Percentiles rank a stretch among this genome's conserved stretches.
These are phyloP conservation scores for Takifugu rubripes DNA, from an alignment of 2,797 vertebrate species.

Conservation along the genomic window DNA sequence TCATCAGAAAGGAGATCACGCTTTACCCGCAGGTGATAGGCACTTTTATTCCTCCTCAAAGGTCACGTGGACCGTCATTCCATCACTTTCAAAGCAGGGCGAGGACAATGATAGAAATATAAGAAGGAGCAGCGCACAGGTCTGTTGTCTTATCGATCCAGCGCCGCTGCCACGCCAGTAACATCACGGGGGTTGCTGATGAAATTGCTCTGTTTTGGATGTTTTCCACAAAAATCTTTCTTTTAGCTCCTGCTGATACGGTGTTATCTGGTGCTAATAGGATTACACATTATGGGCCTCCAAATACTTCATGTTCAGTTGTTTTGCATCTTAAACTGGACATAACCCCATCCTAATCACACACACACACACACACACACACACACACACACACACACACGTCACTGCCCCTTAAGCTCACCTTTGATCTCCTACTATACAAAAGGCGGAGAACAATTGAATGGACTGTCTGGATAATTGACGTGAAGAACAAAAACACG, in stretches of 20 bases:
- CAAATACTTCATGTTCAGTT: conserved; percentile 57
- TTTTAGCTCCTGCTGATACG: conserved; percentile 45
- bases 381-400: conserved; percentile 18
- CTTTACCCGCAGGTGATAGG: too few species aligned
- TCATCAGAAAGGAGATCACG: too few species aligned
- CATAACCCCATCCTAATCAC: conserved; percentile 25
- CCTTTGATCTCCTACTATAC: conserved; percentile 39
- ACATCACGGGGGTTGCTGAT: not conserved
- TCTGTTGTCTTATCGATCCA: too few species aligned
- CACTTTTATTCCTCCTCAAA: too few species aligned
- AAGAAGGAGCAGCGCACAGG: too few species aligned
- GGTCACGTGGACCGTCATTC: too few species aligned
- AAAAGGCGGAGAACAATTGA: conserved; percentile 36
- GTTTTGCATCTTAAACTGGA: conserved; percentile 36
- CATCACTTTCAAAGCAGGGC: too few species aligned
- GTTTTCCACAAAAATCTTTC: conserved; percentile 27
- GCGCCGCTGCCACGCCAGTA: not conserved
- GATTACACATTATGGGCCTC: conserved; percentile 62
- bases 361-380: conserved; percentile 5
- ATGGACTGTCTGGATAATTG: conserved; percentile 38
- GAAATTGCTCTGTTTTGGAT: conserved; percentile 13
- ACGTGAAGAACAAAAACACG: conserved; percentile 52
- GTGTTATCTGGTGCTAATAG: conserved; percentile 58
- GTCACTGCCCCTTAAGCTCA: conserved; percentile 26
- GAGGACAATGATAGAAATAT: too few species aligned